These are phyloP conservation scores for Cinara cedri DNA, from an alignment of 2,888 invertebrate species.

Conservation along the genomic window DNA sequence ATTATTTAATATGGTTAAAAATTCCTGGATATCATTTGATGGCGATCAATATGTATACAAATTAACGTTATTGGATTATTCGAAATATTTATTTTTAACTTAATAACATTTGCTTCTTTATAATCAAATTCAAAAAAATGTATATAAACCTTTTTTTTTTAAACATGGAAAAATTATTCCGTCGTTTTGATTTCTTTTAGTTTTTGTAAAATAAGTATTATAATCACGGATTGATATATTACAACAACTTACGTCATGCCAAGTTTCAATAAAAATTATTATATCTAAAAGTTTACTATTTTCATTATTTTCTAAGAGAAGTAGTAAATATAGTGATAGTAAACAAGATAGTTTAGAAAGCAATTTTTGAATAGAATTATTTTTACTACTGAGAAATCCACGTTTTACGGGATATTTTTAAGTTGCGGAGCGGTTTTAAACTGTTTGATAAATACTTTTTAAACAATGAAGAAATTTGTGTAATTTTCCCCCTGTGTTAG, in stretches of 20 bases:
- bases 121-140: constrained; percentile 7
- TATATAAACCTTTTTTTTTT: constrained; percentile 8
- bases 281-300: constrained; percentile 7
- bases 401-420: no score
- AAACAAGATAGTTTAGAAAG: no score
- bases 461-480: no score
- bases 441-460: no score
- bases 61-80: not conserved
- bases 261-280: constrained; percentile 3
- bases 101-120: constrained; percentile 7
- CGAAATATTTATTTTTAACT: not conserved
- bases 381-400: no score
- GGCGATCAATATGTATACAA: constrained; percentile 6
- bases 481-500: no score
- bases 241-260: not conserved
- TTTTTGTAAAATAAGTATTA: constrained; percentile 10
- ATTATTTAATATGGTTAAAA: constrained; percentile 1
- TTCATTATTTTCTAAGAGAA: constrained; percentile 24
- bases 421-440: no score
- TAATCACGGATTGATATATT: constrained; percentile 6
- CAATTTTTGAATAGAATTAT: no score
- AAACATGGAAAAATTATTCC: constrained; percentile 1
- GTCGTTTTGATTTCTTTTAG: constrained; percentile 18
- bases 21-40: not conserved
- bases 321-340: no score